Conservation (phyloP, 30 jellyfish, hydroid and myxozoan species). For the Catostylus mosaicus region DNA sequence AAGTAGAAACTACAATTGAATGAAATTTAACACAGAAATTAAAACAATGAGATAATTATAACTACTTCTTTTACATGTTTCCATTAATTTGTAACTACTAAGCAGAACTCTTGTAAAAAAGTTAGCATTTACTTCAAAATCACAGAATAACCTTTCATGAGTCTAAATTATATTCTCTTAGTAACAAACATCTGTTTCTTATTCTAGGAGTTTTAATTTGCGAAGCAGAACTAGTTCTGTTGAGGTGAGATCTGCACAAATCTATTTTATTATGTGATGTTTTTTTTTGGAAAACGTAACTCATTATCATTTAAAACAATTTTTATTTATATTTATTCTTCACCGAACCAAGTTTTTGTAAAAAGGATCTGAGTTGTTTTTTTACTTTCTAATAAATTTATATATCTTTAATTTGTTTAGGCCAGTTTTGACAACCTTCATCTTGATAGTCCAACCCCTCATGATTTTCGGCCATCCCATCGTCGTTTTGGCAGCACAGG, state of each 20-base stretch:
- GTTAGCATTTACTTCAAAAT: not conserved
- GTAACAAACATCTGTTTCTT: not conserved
- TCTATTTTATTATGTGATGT: no score
- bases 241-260: constrained; percentile 58
- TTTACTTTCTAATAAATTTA: no score
- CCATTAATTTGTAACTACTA: not conserved
- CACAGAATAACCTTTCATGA: not conserved
- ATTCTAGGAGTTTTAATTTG: constrained; percentile 67
- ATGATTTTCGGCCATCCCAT: constrained; percentile 88
- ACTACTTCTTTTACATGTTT: not conserved
- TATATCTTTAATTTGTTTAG: no score
- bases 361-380: no score
- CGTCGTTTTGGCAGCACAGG: constrained; percentile 79
- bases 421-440: constrained; percentile 89
- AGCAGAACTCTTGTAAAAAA: not conserved
- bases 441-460: constrained; percentile 67
- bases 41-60: not conserved
- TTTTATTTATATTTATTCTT: no score
- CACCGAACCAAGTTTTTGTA: no score
- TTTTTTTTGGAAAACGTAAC: no score
- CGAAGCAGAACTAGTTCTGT: constrained; percentile 84
- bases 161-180: not conserved
- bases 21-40: not conserved
- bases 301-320: no score
- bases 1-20: no score